These are phyloP conservation scores for Hafferia zeledoni DNA, from an alignment of 2,797 vertebrate genomes.

Conservation along the genomic window DNA sequence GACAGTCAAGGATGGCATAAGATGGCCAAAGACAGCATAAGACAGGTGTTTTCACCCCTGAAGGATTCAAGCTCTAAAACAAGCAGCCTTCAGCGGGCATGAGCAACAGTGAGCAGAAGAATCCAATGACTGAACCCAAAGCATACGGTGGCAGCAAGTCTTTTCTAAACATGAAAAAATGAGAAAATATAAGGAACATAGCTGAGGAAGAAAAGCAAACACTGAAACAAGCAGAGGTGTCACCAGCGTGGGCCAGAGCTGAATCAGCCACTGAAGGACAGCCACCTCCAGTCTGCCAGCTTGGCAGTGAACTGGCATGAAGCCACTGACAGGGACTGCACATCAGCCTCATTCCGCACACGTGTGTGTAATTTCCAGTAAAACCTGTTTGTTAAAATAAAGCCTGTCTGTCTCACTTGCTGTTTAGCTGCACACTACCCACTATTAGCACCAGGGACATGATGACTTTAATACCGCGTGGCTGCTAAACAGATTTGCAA, in stretches of 20 bases:
- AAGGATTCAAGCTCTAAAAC: neutral
- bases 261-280: neutral
- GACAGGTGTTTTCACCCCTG: neutral
- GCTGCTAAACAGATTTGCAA: slow-evolving; percentile 22
- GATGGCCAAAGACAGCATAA: neutral
- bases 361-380: neutral
- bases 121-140: neutral
- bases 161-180: neutral
- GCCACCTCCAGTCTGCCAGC: neutral
- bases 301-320: neutral
- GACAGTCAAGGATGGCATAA: neutral
- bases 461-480: neutral
- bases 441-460: neutral
- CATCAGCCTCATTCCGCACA: neutral
- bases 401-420: neutral
- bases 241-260: neutral
- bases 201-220: neutral
- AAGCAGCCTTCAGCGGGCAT: neutral
- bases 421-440: neutral
- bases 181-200: neutral
- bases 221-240: neutral
- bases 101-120: neutral
- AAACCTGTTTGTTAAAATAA: neutral
- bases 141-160: accelerated
- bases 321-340: neutral